A percentile compares a stretch with the other conserved stretches of the same genome.
These are phyloP conservation scores for Rostratula benghalensis DNA, from an alignment of 2,113 vertebrate species.

Conservation along the genomic window DNA sequence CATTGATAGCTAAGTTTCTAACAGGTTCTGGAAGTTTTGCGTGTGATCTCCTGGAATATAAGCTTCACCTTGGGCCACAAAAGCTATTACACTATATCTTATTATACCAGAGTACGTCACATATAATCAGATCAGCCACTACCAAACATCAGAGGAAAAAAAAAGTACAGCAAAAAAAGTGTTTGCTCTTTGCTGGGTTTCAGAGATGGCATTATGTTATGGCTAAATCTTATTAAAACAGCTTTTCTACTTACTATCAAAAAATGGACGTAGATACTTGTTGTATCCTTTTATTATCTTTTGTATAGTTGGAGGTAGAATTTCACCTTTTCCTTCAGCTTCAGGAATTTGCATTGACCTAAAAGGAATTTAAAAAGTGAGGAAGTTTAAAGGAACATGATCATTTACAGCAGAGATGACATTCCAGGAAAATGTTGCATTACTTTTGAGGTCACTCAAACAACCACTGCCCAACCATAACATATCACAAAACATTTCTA, in stretches of 20 bases:
- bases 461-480: neutral
- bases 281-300: slow-evolving; percentile 93
- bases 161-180: neutral
- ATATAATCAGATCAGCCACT: neutral
- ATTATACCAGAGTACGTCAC: neutral
- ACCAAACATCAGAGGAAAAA: neutral
- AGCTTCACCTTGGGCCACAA: neutral
- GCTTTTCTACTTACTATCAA: slow-evolving; percentile 82
- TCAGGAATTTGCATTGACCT: slow-evolving; percentile 16
- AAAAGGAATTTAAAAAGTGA: neutral
- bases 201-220: neutral
- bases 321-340: slow-evolving; percentile 82
- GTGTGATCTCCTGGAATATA: neutral
- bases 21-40: neutral
- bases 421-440: neutral
- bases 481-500: neutral
- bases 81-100: neutral
- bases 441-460: neutral
- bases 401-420: neutral
- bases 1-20: neutral
- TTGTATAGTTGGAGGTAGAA: slow-evolving; percentile 89
- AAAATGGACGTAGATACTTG: slow-evolving; percentile 91
- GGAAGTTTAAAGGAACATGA: neutral
- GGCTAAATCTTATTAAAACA: neutral
- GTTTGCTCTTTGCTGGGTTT: neutral